Evolutionary conservation across 1,140 invertebrate genomes (phyloP), one percentile per base, ranked within the genome.

Genomic region (Phenacoccus solenopsis): DNA sequence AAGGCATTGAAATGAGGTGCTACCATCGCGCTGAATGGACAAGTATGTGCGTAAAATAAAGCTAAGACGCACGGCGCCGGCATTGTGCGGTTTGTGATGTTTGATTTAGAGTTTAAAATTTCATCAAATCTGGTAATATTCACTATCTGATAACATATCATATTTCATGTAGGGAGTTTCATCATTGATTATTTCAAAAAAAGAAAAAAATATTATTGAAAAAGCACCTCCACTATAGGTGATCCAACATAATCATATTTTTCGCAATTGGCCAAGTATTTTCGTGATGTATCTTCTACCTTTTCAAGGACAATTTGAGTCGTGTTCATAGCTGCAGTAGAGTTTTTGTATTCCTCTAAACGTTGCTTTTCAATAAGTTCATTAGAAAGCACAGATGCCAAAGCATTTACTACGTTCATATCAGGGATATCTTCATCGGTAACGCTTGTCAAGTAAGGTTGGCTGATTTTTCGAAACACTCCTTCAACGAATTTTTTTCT

Each of bases 1-100:
- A 98, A 77, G 1, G 94, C 90, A 84, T 97, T 98, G 74, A 90
- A 94, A 77, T 93, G 85, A 3, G 91, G 90, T 7, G 93, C 94
- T 27, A 92, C 90, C 75, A 88, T 85, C 70, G 90, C 89, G 78
- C 92, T 94, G 74, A 96, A 96, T 28, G 91, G 86, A 79, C 94
- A 97, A 77, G 88, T 90, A 67, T 86, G 87, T 0, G 93, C 91
- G 80, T 90, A 97, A 79, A 98, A 98, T 71, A 96, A 81, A 0
- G 97, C 86, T 16, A 93, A 74, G 67, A 88, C 82, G 81, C 94
- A 97, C 70, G 85, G 80, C n/a, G 83, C 86, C 27, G 82, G 80
- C 20, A 79, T 80, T 71, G 75, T 78, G 70, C 80, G 79, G 75
- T 78, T 81, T 20, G 79, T 80, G 35, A 81, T 76, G 74, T 79